Base-by-base conservation (phyloP, 2,888 invertebrate genomes). In the Axea sp. region DNA sequence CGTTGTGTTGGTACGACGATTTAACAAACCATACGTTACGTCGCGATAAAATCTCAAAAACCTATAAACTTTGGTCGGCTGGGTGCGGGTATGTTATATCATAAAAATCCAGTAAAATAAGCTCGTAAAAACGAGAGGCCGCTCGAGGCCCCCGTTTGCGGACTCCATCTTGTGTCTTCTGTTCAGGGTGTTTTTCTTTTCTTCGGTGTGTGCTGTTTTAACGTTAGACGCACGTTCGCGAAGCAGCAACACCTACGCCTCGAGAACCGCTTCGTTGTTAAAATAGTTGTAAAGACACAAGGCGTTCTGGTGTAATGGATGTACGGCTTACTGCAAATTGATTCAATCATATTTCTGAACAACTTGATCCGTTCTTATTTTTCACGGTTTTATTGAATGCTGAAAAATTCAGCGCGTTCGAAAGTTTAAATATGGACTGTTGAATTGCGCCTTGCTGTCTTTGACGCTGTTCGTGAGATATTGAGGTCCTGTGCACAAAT, bases 21-120 rank as follows among this genome's bases (percentile, higher is more conserved):
- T 86, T 86, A 87, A 86, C 86, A 86, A 87, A 86, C 85, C 86
- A 83, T 86, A 86, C 85, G 85, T 87, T 86, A 85, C 82, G 81
- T 81, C 78, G 80, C 84, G 86, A 87, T 87, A 87, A 87, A 86
- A 86, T 87, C 86, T 86, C 81, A 76, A 84, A 83, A 86, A 86
- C 86, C 86, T 84, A 84, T 87, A 87, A 87, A 87, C 82, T 85
- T 83, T 72, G 80, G 80, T 78, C 77, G 80, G 81, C 80, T 82
- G 82, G 83, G 80, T 78, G 83, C 79, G 80, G 83, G 79, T 82
- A 81, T 82, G 86, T 85, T 85, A 85, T 86, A 84, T 86, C 87
- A 87, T 87, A 86, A 86, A 86, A 87, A 87, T 86, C 83, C 85
- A 82, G 86, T 87, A 86, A 86, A 86, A 86, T 86, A 85, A 84